Conservation (phyloP, 2,888 invertebrate genomes). For the Acleris laterana region DNA sequence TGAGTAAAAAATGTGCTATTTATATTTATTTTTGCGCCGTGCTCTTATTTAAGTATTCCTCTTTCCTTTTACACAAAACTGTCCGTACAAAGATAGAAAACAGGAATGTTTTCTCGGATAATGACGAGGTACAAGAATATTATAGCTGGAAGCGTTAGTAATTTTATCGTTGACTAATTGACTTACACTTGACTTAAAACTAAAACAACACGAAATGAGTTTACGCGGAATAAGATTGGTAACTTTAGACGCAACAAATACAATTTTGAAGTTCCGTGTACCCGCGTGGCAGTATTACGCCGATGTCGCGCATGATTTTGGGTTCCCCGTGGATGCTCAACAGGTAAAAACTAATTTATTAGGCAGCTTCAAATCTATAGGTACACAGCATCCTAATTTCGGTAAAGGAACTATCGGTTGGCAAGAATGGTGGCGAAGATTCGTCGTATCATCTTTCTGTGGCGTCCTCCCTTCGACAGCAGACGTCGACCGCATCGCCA, state of each 20-base stretch:
- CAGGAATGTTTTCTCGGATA: conserved; percentile 2
- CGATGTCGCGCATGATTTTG: conserved; percentile 87
- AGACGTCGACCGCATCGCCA: conserved; percentile 72
- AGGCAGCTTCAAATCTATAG: conserved; percentile 86
- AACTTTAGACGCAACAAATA: conserved; percentile 95
- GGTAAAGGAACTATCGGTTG: conserved; percentile 89
- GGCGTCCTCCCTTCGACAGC: conserved; percentile 68
- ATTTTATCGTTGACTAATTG: not conserved
- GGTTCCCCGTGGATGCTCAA: conserved; percentile 83
- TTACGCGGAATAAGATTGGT: conserved; percentile 85
- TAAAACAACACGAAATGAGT: conserved; percentile 59
- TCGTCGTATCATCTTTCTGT: conserved; percentile 87
- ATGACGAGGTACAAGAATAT: conserved; percentile 25
- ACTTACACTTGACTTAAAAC: too few relatives aligned
- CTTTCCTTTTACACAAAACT: conserved; percentile 23
- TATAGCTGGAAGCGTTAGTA: conserved; percentile 13
- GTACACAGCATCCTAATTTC: conserved; percentile 90
- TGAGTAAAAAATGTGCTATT: conserved; percentile 21
- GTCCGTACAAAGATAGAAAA: conserved; percentile 12
- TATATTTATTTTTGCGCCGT: conserved; percentile 32
- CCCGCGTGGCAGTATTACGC: conserved; percentile 91
- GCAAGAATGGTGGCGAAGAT: conserved; percentile 92
- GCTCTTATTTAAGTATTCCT: conserved; percentile 22
- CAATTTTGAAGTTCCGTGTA: conserved; percentile 88
- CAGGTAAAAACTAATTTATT: conserved; percentile 86